A percentile compares a stretch with the other conserved stretches of the same genome.
phyloP scores from a whole-genome alignment of 2,797 vertebrate species.

The Cynodonichthys magdalenae region DNA sequence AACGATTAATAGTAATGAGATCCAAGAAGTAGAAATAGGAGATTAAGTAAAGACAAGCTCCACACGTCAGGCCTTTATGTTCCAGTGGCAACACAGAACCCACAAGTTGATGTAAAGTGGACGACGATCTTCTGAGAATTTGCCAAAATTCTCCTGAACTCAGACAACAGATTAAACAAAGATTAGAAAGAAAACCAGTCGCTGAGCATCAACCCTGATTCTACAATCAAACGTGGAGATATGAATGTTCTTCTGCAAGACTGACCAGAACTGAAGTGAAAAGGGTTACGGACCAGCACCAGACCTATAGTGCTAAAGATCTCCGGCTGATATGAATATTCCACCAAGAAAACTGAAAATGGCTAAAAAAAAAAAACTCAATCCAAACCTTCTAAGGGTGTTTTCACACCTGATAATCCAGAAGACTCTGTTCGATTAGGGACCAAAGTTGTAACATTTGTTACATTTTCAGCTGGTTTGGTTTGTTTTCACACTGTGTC shows the following conservation, averaged over 20 bases:
- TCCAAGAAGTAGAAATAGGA: background rate
- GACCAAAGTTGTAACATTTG: too few species aligned
- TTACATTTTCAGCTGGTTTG: too few species aligned
- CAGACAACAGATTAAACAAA: background rate
- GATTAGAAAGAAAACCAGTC: background rate
- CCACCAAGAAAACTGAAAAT: background rate
- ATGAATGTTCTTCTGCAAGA: background rate
- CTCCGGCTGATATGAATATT: background rate
- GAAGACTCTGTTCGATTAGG: too few species aligned
- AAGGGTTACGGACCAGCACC: background rate
- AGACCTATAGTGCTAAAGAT: background rate
- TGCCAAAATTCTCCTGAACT: background rate
- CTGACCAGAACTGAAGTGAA: too few species aligned
- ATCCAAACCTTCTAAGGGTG: too few species aligned
- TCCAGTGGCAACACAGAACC: background rate
- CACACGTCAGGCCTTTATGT: background rate
- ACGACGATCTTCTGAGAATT: background rate
- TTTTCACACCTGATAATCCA: too few species aligned
- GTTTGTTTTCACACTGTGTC: too few species aligned
- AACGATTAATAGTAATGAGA: background rate
- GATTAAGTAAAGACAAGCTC: background rate
- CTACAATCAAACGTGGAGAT: conserved; percentile 1
- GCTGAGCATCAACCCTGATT: background rate
- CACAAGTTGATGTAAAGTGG: background rate
- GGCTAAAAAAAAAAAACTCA: too few species aligned